These are phyloP conservation scores for Eremophila alpestris DNA, from an alignment of 2,797 vertebrate genomes.

Conservation along the genomic window DNA sequence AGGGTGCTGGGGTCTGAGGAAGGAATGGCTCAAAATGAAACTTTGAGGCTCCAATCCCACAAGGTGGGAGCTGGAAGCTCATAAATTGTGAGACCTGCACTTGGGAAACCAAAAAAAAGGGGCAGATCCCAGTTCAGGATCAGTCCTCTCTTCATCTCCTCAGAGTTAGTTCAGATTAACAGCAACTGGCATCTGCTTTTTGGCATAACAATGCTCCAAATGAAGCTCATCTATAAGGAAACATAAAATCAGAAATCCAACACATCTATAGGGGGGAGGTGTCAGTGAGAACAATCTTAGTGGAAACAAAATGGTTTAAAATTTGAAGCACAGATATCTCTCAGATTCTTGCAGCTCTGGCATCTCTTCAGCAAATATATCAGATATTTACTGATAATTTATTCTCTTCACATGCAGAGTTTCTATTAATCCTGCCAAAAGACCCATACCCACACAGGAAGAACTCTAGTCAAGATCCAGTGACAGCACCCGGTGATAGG, in stretches of 20 bases:
- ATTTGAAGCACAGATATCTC: neutral
- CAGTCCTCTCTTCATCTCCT: neutral
- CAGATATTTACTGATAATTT: neutral
- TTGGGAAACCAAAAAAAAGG: neutral
- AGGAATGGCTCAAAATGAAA: neutral
- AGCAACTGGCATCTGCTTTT: neutral
- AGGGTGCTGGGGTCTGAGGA: conserved; percentile 77
- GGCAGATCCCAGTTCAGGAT: neutral
- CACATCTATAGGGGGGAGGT: neutral
- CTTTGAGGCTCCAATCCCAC: neutral
- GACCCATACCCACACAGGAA: neutral
- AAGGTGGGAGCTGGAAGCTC: neutral
- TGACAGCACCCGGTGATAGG: neutral
- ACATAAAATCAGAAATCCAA: neutral
- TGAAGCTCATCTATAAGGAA: neutral
- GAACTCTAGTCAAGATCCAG: neutral
- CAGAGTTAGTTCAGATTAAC: neutral
- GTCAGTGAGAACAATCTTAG: neutral
- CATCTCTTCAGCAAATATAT: neutral
- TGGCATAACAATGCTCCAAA: neutral
- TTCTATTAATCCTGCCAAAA: neutral
- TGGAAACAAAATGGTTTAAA: neutral
- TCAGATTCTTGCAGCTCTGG: neutral
- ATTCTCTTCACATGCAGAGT: neutral
- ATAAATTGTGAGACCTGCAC: neutral